Evolutionary conservation across 2,888 invertebrate genomes (phyloP).

Genomic region (Thecophora atra): DNA sequence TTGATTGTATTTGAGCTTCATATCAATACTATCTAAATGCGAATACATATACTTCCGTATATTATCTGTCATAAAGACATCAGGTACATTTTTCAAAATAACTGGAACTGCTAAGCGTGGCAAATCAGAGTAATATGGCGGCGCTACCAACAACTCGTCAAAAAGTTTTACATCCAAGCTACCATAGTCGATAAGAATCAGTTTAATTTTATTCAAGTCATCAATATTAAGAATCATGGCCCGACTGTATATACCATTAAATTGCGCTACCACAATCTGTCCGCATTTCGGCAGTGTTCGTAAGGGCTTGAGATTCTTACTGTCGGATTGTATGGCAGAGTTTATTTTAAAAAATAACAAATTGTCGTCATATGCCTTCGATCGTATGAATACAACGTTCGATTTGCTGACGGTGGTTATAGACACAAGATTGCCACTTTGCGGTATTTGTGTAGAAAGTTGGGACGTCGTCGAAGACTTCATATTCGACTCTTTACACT

Average conservation of each 20-base stretch:
- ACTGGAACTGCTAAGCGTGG: slow-evolving; percentile 57
- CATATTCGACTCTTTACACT: too few species aligned
- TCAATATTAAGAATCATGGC: slow-evolving; percentile 56
- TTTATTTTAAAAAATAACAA: slow-evolving; percentile 53
- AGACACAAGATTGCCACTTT: slow-evolving; percentile 50
- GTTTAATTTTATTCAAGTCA: slow-evolving; percentile 50
- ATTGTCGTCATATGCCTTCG: slow-evolving; percentile 49
- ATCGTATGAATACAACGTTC: slow-evolving; percentile 60
- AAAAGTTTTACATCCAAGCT: slow-evolving; percentile 54
- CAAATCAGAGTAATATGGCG: slow-evolving; percentile 46
- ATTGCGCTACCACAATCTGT: slow-evolving; percentile 55
- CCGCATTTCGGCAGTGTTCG: slow-evolving; percentile 53
- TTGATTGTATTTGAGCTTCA: slow-evolving; percentile 52
- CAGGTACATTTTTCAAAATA: slow-evolving; percentile 55
- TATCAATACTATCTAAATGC: slow-evolving; percentile 48
- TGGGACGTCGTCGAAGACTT: slow-evolving; percentile 4
- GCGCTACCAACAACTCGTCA: slow-evolving; percentile 53
- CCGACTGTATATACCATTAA: slow-evolving; percentile 52
- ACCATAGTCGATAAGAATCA: slow-evolving; percentile 61
- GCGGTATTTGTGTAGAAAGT: slow-evolving; percentile 48
- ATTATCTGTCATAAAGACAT: slow-evolving; percentile 53
- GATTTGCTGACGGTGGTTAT: slow-evolving; percentile 59
- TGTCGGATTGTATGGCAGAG: slow-evolving; percentile 46
- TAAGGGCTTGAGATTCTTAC: slow-evolving; percentile 47
- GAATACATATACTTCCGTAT: slow-evolving; percentile 52